Percentiles rank a stretch among this genome's conserved stretches.
Conservation (phyloP, 1,140 invertebrate species). For the Meloidogyne floridensis region DNA sequence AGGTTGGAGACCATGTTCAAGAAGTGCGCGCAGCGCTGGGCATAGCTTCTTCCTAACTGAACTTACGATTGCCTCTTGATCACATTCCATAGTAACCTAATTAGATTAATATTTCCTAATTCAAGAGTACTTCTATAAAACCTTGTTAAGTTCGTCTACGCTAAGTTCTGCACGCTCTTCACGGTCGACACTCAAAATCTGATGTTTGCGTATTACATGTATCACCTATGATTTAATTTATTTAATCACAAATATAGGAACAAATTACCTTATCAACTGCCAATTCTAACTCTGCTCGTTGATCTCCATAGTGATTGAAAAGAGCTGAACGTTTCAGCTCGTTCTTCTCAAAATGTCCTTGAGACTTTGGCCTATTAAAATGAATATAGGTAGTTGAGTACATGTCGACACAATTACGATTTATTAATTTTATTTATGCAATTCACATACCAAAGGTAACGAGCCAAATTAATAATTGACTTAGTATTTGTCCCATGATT, state of each 20-base stretch:
- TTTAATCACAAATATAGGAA: background rate
- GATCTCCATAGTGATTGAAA: slow-evolving; percentile 88
- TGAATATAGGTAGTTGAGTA: background rate
- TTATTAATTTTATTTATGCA: too few species aligned
- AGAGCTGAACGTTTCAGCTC: slow-evolving; percentile 81
- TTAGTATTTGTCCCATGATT: background rate
- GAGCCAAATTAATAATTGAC: background rate
- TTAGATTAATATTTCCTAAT: too few species aligned
- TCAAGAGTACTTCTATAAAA: background rate
- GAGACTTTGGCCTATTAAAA: background rate
- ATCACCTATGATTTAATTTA: slow-evolving; percentile 69
- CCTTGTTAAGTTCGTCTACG: slow-evolving; percentile 72
- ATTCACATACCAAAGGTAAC: background rate
- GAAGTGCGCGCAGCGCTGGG: slow-evolving; percentile 81
- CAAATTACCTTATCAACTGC: slow-evolving; percentile 75
- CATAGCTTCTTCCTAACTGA: slow-evolving; percentile 88
- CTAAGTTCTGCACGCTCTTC: slow-evolving; percentile 69
- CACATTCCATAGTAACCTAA: slow-evolving; percentile 69
- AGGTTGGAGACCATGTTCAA: slow-evolving; percentile 79
- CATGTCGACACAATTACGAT: too few species aligned
- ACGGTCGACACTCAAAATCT: slow-evolving; percentile 58
- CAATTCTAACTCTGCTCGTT: slow-evolving; percentile 87
- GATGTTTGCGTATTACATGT: slow-evolving; percentile 67
- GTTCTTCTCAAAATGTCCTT: slow-evolving; percentile 74
- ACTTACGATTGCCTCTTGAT: slow-evolving; percentile 78